Evolutionary conservation across 2,113 vertebrate species (phyloP).

Genomic region (Istiophorus platypterus): DNA sequence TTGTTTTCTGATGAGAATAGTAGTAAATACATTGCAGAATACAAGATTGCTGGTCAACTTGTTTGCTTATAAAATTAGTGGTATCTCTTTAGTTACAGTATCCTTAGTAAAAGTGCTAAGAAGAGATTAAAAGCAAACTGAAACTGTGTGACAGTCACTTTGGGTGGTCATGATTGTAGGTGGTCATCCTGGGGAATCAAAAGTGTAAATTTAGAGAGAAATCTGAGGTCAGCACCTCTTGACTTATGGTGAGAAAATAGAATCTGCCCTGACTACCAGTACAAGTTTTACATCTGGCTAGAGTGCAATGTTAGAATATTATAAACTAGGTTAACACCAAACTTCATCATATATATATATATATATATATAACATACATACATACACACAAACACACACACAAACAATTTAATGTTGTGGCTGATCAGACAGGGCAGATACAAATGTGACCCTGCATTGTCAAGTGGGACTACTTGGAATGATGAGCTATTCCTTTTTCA

Average conservation of each 20-base stretch:
- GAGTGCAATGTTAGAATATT: neutral
- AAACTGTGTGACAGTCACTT: constrained; percentile 22
- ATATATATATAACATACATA: no score
- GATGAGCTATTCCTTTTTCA: neutral
- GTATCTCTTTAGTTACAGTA: neutral
- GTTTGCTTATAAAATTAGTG: constrained; percentile 15
- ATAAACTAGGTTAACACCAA: no score
- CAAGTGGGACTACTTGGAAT: neutral
- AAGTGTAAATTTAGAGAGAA: constrained; percentile 62
- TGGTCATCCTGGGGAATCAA: constrained; percentile 47
- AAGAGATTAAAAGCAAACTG: constrained; percentile 7
- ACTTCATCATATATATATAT: no score
- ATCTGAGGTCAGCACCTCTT: constrained; percentile 42
- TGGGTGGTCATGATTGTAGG: constrained; percentile 62
- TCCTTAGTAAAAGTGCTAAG: neutral
- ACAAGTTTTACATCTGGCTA: neutral
- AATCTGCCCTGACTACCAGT: neutral
- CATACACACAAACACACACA: no score
- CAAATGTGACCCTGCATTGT: neutral
- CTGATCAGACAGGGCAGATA: neutral
- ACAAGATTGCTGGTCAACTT: neutral
- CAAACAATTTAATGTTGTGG: no score
- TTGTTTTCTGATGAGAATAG: constrained; percentile 51
- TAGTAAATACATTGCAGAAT: neutral
- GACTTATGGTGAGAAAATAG: constrained; percentile 12